Conservation (phyloP, 1,140 invertebrate species). For the Plectrocnemia conspersa region DNA sequence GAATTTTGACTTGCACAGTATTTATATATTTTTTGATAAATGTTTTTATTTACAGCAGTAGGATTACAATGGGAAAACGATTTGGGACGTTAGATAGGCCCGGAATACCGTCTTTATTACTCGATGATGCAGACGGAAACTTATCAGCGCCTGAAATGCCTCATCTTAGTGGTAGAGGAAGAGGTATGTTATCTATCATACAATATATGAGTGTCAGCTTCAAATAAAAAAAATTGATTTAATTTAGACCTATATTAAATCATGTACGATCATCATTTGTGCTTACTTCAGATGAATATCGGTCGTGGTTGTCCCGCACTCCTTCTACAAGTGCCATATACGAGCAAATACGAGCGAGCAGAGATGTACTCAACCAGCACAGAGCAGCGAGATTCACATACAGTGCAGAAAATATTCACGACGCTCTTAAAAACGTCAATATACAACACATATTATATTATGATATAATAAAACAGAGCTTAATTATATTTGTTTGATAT, state of each 20-base stretch:
- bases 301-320: constrained; percentile 81
- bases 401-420: constrained; percentile 85
- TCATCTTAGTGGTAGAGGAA: constrained; percentile 29
- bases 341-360: constrained; percentile 75
- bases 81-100: constrained; percentile 42
- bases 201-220: too few relatives aligned
- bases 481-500: neutral
- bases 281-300: constrained; percentile 86
- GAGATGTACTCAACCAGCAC: constrained; percentile 59
- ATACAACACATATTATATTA: neutral
- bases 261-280: constrained; percentile 45
- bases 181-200: constrained; percentile 36
- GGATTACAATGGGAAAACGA: constrained; percentile 47
- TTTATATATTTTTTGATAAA: neutral
- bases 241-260: constrained; percentile 8
- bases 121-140: constrained; percentile 77
- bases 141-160: constrained; percentile 77
- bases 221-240: too few relatives aligned
- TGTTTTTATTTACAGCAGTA: constrained; percentile 19
- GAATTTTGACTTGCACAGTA: neutral
- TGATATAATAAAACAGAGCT: neutral
- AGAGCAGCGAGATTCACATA: constrained; percentile 74
- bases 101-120: constrained; percentile 53
- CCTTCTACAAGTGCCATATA: constrained; percentile 90
- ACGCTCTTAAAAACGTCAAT: constrained; percentile 70